Conservation (phyloP, 35 echinoderm and acorn worm species). For the Apostichopus californicus region DNA sequence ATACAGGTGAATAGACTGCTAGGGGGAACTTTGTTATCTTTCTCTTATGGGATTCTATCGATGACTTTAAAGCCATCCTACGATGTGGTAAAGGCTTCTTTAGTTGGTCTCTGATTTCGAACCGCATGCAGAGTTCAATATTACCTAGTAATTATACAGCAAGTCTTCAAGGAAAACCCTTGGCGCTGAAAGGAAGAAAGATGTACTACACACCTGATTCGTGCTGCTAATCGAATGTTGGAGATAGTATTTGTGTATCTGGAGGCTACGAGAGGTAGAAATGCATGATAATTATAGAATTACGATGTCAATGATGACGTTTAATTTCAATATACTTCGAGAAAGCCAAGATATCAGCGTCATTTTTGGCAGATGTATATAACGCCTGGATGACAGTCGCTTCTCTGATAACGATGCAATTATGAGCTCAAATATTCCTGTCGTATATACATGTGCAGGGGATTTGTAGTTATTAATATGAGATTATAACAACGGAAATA, state of each 20-base stretch:
- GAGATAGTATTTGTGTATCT: not conserved
- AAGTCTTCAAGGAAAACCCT: not conserved
- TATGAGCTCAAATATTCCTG: too few relatives aligned
- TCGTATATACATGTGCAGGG: too few relatives aligned
- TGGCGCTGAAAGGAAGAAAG: not conserved
- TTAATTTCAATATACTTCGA: not conserved
- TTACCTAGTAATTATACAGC: constrained; percentile 14
- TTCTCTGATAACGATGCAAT: too few relatives aligned
- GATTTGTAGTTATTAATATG: too few relatives aligned
- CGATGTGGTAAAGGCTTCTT: too few relatives aligned
- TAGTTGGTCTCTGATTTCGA: not conserved
- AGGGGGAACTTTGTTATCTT: not conserved
- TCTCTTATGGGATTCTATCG: not conserved
- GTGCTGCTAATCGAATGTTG: not conserved
- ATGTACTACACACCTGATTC: not conserved
- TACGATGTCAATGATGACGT: not conserved
- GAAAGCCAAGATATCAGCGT: not conserved
- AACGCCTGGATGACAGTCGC: not conserved
- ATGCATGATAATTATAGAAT: not conserved
- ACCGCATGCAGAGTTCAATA: constrained; percentile 30
- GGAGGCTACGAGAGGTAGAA: constrained; percentile 9
- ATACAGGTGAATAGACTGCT: too few relatives aligned
- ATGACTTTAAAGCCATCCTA: not conserved
- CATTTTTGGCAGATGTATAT: not conserved
- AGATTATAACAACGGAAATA: too few relatives aligned